Percentiles rank a stretch among this genome's conserved stretches.
These are phyloP conservation scores for Nyctereutes procyonoides DNA, from an alignment of 2,113 vertebrate genomes.

Conservation along the genomic window DNA sequence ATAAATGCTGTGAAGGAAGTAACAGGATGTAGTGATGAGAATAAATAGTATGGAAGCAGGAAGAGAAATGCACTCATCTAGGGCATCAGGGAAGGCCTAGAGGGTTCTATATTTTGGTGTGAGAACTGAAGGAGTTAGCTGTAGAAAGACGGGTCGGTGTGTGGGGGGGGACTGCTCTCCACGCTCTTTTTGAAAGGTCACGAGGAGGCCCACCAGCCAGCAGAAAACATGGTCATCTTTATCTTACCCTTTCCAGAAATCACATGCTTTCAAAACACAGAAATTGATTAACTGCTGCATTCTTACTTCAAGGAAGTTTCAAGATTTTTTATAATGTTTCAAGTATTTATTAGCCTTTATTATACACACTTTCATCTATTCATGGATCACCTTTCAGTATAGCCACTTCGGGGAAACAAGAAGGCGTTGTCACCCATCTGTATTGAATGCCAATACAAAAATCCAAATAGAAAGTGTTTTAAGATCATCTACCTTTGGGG, in stretches of 20 bases:
- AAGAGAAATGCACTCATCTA: neutral
- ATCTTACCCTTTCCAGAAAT: neutral
- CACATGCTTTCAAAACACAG: neutral
- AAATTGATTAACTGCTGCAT: neutral
- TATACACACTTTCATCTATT: neutral
- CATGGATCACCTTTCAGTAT: neutral
- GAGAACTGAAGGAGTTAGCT: neutral
- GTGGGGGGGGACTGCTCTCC: neutral
- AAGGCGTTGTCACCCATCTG: neutral
- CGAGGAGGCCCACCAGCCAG: neutral
- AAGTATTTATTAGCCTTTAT: neutral
- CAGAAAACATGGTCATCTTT: neutral
- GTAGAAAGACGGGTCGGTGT: neutral
- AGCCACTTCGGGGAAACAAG: neutral
- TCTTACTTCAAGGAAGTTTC: neutral
- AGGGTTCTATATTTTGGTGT: neutral
- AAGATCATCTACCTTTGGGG: neutral
- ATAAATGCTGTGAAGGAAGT: neutral
- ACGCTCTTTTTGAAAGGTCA: neutral
- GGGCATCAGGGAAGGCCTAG: neutral
- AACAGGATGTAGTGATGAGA: neutral
- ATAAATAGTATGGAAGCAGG: neutral
- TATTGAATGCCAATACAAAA: slow-evolving; percentile 20
- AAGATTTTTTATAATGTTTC: neutral
- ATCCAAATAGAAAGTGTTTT: neutral